A percentile compares a stretch with the other conserved stretches of the same genome.
These are phyloP conservation scores for Cynopterus brachyotis DNA, from an alignment of 2,113 vertebrate species.

Conservation along the genomic window DNA sequence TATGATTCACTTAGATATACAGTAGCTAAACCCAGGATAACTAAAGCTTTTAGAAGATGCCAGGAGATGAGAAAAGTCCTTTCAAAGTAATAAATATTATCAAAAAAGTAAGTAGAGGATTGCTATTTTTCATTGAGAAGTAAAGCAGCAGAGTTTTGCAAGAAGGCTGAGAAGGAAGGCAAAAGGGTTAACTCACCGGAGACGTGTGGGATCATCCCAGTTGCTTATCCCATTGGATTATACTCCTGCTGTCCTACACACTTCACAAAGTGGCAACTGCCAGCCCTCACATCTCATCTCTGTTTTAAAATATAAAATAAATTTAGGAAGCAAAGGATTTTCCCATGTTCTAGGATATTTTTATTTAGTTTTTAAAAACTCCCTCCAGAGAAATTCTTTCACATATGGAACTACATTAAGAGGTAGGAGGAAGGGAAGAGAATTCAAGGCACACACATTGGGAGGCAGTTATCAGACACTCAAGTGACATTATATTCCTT, in stretches of 20 bases:
- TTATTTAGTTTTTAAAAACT: background rate
- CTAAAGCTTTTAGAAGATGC: background rate
- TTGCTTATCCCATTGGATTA: background rate
- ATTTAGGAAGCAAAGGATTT: background rate
- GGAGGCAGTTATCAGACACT: background rate
- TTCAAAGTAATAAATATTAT: constrained; percentile 32
- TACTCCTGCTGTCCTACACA: background rate
- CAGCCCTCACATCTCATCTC: background rate
- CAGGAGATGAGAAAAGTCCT: background rate
- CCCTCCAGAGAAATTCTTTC: background rate
- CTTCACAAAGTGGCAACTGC: background rate
- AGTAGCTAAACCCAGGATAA: background rate
- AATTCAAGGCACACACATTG: background rate
- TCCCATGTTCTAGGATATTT: background rate
- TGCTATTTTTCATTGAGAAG: constrained; percentile 19
- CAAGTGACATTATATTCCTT: background rate
- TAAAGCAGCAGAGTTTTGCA: background rate
- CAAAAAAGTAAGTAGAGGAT: background rate
- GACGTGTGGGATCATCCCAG: background rate
- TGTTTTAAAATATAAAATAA: constrained; percentile 28
- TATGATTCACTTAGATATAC: background rate
- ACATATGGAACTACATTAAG: background rate
- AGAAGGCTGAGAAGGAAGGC: background rate
- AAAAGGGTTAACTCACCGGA: background rate
- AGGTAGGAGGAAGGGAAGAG: background rate